Evolutionary conservation across 2,797 vertebrate species (phyloP), one percentile per base, ranked within the genome.

Genomic region (Pitangus sulphuratus): DNA sequence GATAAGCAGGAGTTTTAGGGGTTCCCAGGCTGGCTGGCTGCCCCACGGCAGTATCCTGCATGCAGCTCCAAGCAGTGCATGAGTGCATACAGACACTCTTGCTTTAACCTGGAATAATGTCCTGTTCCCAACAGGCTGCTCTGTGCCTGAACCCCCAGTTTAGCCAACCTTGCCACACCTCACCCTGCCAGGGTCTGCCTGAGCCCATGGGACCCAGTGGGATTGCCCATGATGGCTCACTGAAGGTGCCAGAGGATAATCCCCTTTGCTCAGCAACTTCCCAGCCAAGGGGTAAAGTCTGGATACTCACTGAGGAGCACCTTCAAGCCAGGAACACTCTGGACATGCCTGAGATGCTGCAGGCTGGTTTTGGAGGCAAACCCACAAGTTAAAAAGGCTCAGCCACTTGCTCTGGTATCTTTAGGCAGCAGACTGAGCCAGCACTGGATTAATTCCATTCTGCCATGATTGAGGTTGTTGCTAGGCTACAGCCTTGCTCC

Each of bases 131-230:
- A 4, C 11, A 16, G 39, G 68, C 76, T 81, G 53, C 44, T 44
- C 70, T 3, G 0, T 6, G 37, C 66, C 84, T 0, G 18, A 62
- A 26, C 3, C 28, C 3, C 1, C 64, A 14, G 35, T 11, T 66
- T 3, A 26, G 42, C 33, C 1, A 0, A 6, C 4, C 2, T 2
- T 0, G 0, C 10, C 51, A 4, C 37, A 28, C 9, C n/a, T 48
- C 78, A 33, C 14, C 61, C 1, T 6, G 6, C 20, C 6, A 1
- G 26, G 37, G 14, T 7, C 62, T 42, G 54, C 51, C 74, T 1
- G n/a, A 39, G 58, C 57, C 57, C 3, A 9, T 0, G 1, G 39
- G 39, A 39, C 40, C 30, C 39, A 1, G 7, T 0, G 2, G 13
- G 26, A 7, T 8, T 0, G 9, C 26, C 53, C 48, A 26, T 0